A percentile compares a stretch with the other conserved stretches of the same genome.
Conservation (phyloP, 2,888 invertebrate species). For the Heliconius charithonia region DNA sequence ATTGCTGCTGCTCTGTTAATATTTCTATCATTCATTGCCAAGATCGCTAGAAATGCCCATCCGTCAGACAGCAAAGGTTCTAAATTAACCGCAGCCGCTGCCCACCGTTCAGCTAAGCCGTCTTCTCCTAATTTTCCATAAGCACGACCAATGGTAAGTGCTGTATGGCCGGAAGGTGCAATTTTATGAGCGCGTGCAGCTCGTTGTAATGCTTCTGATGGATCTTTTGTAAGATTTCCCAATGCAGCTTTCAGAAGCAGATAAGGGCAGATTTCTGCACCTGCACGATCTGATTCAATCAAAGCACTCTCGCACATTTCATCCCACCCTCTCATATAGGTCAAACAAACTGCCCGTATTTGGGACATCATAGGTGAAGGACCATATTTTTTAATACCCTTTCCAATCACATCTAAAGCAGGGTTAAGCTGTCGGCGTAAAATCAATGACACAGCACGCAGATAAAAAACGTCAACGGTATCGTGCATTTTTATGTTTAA, state of each 20-base stretch:
- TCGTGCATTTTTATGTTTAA: constrained; percentile 46
- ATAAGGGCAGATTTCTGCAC: constrained; percentile 59
- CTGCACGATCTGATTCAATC: constrained; percentile 63
- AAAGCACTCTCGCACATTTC: constrained; percentile 63
- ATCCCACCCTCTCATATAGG: constrained; percentile 65
- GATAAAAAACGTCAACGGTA: constrained; percentile 63
- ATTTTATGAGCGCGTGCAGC: constrained; percentile 71
- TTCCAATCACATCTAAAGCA: constrained; percentile 59
- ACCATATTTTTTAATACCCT: constrained; percentile 64
- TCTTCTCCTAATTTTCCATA: constrained; percentile 61
- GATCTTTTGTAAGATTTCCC: constrained; percentile 57
- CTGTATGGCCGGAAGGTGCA: constrained; percentile 68
- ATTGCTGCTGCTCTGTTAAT: constrained; percentile 65
- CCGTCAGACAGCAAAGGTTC: constrained; percentile 74
- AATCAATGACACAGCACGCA: constrained; percentile 66
- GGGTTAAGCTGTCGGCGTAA: constrained; percentile 57
- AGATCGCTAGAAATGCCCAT: constrained; percentile 71
- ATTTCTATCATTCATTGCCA: constrained; percentile 66
- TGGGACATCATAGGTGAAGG: constrained; percentile 68
- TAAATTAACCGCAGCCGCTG: constrained; percentile 66
- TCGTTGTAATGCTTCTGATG: constrained; percentile 65
- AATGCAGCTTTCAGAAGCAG: constrained; percentile 66
- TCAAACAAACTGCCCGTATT: constrained; percentile 66
- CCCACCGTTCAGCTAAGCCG: constrained; percentile 71
- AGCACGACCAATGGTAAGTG: constrained; percentile 66